Evolutionary conservation across 2,113 vertebrate species (phyloP).

Genomic region (Ictalurus furcatus): DNA sequence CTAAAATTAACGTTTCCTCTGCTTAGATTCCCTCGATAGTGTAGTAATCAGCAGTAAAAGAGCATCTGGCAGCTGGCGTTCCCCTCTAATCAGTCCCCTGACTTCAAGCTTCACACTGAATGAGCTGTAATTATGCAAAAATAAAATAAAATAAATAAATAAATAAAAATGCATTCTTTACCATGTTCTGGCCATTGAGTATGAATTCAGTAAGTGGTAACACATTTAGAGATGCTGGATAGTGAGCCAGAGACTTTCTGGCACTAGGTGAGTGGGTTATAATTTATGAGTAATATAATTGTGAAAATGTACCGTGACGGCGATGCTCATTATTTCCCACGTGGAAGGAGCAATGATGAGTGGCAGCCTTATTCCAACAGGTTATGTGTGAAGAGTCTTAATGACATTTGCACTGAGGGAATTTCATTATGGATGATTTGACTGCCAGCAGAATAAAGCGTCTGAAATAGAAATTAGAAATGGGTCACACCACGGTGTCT

Average conservation of each 20-base stretch:
- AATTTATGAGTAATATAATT: constrained; percentile 4
- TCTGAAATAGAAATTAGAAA: constrained; percentile 25
- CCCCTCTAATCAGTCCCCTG: constrained; percentile 35
- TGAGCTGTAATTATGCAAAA: constrained; percentile 42
- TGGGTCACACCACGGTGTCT: constrained; percentile 4
- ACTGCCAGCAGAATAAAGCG: constrained; percentile 38
- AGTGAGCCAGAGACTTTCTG: constrained; percentile 16
- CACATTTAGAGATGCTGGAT: constrained; percentile 1
- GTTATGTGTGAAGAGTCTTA: constrained; percentile 43
- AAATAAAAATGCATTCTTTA: constrained; percentile 27
- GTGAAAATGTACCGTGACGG: constrained; percentile 8
- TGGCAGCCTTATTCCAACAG: constrained; percentile 17
- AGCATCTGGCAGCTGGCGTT: constrained; percentile 51
- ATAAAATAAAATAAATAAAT: neutral
- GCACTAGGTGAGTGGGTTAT: neutral
- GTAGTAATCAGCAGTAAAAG: constrained; percentile 50
- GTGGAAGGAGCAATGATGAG: constrained; percentile 17
- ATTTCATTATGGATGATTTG: constrained; percentile 46
- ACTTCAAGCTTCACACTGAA: constrained; percentile 26
- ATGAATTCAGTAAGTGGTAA: neutral
- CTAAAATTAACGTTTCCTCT: constrained; percentile 41
- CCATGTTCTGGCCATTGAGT: neutral
- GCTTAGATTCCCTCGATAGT: constrained; percentile 28
- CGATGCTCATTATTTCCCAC: constrained; percentile 13
- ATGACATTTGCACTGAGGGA: constrained; percentile 30